Evolutionary conservation across 1,140 invertebrate genomes (phyloP).

Genomic region (Idris sp.): DNA sequence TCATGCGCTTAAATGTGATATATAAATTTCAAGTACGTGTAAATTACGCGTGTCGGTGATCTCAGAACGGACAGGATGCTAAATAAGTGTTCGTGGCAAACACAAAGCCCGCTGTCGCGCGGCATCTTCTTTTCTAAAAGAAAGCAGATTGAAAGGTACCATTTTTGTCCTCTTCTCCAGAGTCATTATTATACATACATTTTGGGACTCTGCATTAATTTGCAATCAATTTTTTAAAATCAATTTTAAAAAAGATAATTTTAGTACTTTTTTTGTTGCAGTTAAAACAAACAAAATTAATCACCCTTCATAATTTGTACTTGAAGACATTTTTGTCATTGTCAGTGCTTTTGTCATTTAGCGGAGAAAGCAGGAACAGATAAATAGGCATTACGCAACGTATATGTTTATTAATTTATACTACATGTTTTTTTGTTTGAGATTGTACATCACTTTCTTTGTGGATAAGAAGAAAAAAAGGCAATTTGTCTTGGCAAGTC

Average conservation of each 20-base stretch:
- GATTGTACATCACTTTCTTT: too few relatives aligned
- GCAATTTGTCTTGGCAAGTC: slow-evolving; percentile 2
- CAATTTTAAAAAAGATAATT: too few relatives aligned
- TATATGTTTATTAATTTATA: slow-evolving; percentile 34
- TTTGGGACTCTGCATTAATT: slow-evolving; percentile 4
- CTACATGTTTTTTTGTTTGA: slow-evolving; percentile 11
- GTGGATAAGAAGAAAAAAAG: too few relatives aligned
- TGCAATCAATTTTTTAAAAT: too few relatives aligned
- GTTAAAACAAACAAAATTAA: too few relatives aligned
- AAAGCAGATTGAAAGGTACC: slow-evolving; percentile 51
- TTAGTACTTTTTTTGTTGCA: too few relatives aligned
- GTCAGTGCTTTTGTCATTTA: slow-evolving; percentile 7
- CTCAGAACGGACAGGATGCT: slow-evolving; percentile 26
- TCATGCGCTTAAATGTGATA: slow-evolving; percentile 64
- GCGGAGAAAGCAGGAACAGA: slow-evolving; percentile 23
- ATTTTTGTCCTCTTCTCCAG: background rate
- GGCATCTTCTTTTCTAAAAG: slow-evolving; percentile 46
- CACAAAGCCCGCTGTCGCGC: slow-evolving; percentile 7
- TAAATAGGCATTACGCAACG: slow-evolving; percentile 26
- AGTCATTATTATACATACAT: too few relatives aligned
- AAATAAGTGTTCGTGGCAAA: slow-evolving; percentile 47
- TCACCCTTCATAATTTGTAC: too few relatives aligned
- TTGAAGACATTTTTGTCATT: background rate
- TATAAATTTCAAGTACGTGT: slow-evolving; percentile 63
- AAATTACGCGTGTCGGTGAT: slow-evolving; percentile 56